Conservation (phyloP, 2,113 vertebrate species). For the Nesogale talazaci region DNA sequence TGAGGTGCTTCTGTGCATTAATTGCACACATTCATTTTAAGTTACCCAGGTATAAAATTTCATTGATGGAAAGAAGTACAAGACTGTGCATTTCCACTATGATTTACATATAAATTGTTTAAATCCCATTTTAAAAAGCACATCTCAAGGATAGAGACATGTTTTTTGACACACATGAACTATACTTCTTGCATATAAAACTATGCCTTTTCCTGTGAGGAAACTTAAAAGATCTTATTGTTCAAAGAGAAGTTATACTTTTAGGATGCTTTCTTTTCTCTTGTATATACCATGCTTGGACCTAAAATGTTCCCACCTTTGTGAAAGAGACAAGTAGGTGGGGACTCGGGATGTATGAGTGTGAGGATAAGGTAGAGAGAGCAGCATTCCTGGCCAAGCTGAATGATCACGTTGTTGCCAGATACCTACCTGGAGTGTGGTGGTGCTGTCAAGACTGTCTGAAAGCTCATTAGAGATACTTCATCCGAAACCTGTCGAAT, state of each 20-base stretch:
- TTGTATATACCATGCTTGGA: too few species aligned
- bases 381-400: not conserved
- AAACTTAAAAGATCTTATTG: too few species aligned
- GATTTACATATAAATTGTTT: constrained; percentile 39
- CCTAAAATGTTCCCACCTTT: too few species aligned
- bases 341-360: not conserved
- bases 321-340: not conserved
- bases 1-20: not conserved
- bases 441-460: not conserved
- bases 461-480: not conserved
- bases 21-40: constrained; percentile 44
- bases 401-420: not conserved
- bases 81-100: not conserved
- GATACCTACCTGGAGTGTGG: not conserved
- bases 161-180: not conserved
- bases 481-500: not conserved
- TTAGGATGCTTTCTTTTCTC: too few species aligned
- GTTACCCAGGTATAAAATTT: not conserved
- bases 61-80: not conserved
- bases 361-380: not conserved
- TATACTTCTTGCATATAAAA: not conserved
- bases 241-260: too few species aligned
- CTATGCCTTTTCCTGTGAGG: too few species aligned
- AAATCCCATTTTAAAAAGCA: not conserved
- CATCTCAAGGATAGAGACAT: not conserved